Conservation (phyloP, 2,113 vertebrate genomes). For the Pipra filicauda region DNA sequence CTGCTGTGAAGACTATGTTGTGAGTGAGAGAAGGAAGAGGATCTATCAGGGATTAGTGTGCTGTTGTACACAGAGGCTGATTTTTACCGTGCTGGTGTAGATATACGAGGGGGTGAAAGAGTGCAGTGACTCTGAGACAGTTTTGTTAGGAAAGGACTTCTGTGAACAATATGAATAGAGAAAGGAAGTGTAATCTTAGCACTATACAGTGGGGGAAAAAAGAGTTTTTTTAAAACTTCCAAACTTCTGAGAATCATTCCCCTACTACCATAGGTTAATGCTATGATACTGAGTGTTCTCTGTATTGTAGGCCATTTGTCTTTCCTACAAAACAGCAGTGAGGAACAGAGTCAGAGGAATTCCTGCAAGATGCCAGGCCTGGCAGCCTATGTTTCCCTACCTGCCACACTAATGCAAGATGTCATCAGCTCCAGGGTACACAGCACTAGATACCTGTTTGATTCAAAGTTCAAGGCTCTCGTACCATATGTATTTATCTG, state of each 20-base stretch:
- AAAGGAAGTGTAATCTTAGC: not conserved
- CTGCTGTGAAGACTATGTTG: not conserved
- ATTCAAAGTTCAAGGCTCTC: not conserved
- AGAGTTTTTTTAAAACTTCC: not conserved
- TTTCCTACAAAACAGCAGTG: not conserved
- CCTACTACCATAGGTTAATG: fast-evolving
- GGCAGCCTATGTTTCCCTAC: not conserved
- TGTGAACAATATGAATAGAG: not conserved
- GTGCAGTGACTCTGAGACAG: not conserved
- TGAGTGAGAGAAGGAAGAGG: not conserved
- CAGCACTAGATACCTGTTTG: not conserved
- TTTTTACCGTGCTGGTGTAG: not conserved
- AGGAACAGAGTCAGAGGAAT: not conserved
- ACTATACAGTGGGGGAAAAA: not conserved
- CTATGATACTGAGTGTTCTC: not conserved
- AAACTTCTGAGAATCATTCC: not conserved
- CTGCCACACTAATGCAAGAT: not conserved
- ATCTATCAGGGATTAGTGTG: not conserved
- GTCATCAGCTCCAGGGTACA: not conserved
- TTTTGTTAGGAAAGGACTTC: not conserved
- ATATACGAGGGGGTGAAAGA: not conserved
- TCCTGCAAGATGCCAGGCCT: not conserved
- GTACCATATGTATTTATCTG: not conserved
- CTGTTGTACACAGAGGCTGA: not conserved
- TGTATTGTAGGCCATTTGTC: not conserved